Percentiles rank a stretch among this genome's conserved stretches.
phyloP scores from a whole-genome alignment of 2,888 invertebrate species.

The Andrena chrysosceles region DNA sequence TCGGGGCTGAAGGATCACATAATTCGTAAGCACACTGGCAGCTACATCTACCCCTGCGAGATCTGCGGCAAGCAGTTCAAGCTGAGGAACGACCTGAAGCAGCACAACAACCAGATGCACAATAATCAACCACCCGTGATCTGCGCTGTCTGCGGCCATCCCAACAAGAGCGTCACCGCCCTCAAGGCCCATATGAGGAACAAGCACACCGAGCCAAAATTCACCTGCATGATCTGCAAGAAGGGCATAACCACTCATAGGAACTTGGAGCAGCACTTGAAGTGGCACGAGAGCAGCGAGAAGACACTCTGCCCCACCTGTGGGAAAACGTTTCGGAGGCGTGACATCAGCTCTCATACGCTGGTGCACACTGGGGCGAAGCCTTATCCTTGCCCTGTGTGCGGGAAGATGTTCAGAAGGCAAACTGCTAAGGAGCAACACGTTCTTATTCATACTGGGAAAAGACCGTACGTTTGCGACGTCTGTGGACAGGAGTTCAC shows the following conservation, averaged over 20 bases:
- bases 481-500: constrained; percentile 75
- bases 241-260: constrained; percentile 72
- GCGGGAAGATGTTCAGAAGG: constrained; percentile 67
- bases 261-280: constrained; percentile 72
- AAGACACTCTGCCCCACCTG: constrained; percentile 74
- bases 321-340: constrained; percentile 72
- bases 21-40: constrained; percentile 54
- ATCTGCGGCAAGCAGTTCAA: constrained; percentile 59
- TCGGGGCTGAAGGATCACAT: constrained; percentile 60
- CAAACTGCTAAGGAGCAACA: constrained; percentile 74
- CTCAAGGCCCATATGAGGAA: constrained; percentile 75
- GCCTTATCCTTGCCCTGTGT: constrained; percentile 76
- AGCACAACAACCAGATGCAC: constrained; percentile 59
- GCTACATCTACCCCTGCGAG: constrained; percentile 43
- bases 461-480: constrained; percentile 74
- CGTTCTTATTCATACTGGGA: constrained; percentile 75
- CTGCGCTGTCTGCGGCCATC: constrained; percentile 74
- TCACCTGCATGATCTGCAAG: constrained; percentile 72
- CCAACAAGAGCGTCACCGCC: constrained; percentile 71
- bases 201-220: constrained; percentile 70
- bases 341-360: constrained; percentile 76
- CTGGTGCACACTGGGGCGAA: constrained; percentile 76
- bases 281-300: constrained; percentile 73
- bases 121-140: constrained; percentile 61
- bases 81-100: constrained; percentile 58